A percentile compares a stretch with the other conserved stretches of the same genome.
phyloP scores from a whole-genome alignment of 1,140 invertebrate species.

The Caenorhabditis elegans region WBcel235 BX284604.4:10779001-10779500 shows the following conservation, averaged over 20 bases:
- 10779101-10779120: background rate
- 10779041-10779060: constrained; percentile 26
- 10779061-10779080: background rate
- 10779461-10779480: background rate
- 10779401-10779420: background rate
- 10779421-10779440: background rate
- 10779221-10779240: no score
- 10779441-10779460: background rate
- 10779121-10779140: background rate
- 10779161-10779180: background rate
- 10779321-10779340: constrained; percentile 14
- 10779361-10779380: background rate
- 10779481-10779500: constrained; percentile 32
- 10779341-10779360: constrained; percentile 20
- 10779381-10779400: constrained; percentile 17
- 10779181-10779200: background rate
- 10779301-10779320: background rate
- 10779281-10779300: background rate
- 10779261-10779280: background rate
- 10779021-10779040: background rate
- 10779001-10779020: background rate
- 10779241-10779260: no score
- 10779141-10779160: background rate
- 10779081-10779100: background rate
- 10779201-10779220: no score